Percentiles rank a stretch among this genome's conserved stretches.
Evolutionary conservation across 2,113 vertebrate genomes (phyloP).

Genomic region (Chelonoidis abingdonii): DNA sequence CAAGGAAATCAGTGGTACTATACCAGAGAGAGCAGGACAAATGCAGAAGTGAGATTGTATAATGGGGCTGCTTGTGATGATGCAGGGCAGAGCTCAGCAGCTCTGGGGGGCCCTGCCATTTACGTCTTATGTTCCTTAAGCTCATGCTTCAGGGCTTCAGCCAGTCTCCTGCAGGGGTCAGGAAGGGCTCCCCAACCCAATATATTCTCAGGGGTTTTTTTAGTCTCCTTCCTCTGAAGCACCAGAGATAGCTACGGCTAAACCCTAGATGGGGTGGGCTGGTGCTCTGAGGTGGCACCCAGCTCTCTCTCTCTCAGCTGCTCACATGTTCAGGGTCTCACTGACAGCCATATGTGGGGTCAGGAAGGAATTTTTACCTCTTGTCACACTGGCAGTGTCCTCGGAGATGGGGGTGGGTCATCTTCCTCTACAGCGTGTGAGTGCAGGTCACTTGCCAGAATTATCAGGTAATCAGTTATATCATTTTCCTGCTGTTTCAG

Average conservation of each 20-base stretch:
- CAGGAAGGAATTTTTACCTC: too few species aligned
- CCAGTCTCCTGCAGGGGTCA: background rate
- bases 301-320: background rate
- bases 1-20: background rate
- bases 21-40: background rate
- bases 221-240: background rate
- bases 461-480: too few species aligned
- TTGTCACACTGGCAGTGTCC: too few species aligned
- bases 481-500: too few species aligned
- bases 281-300: background rate
- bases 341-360: background rate
- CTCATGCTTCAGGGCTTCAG: background rate
- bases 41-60: background rate
- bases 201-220: background rate
- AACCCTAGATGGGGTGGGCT: too few species aligned
- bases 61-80: background rate
- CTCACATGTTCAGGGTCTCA: background rate
- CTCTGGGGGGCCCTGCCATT: too few species aligned
- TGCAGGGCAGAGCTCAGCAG: background rate
- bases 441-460: too few species aligned
- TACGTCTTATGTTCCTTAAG: background rate
- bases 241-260: background rate
- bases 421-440: too few species aligned
- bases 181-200: background rate
- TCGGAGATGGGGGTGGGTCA: too few species aligned